phyloP scores from a whole-genome alignment of 1,140 invertebrate species.

The Lordiphosa clarofinis region DNA sequence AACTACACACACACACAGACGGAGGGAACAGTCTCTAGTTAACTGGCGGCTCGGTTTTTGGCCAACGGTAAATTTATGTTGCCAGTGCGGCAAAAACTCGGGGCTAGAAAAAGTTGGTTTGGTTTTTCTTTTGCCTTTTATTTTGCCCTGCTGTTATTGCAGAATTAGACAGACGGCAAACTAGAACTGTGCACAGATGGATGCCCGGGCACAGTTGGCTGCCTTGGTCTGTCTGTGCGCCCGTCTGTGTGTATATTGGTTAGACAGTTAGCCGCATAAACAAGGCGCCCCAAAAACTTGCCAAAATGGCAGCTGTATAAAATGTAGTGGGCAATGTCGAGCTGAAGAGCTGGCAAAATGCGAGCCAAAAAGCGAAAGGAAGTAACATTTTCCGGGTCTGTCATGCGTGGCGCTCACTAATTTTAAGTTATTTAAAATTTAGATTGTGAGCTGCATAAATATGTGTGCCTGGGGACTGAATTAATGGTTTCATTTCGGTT shows the following conservation, averaged over 20 bases:
- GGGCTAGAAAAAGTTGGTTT: conserved; percentile 43
- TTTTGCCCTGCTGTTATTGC: conserved; percentile 54
- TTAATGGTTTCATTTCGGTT: conserved; percentile 14
- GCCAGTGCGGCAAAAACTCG: conserved; percentile 53
- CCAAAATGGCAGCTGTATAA: conserved; percentile 34
- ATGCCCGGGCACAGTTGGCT: conserved; percentile 69
- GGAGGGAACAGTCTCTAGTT: conserved; percentile 37
- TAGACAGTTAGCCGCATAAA: conserved; percentile 70
- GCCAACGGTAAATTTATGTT: conserved; percentile 74
- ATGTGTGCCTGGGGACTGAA: conserved; percentile 19
- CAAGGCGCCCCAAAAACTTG: conserved; percentile 47
- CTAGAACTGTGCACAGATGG: conserved; percentile 68
- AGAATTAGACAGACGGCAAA: conserved; percentile 69
- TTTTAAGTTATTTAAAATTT: conserved; percentile 68
- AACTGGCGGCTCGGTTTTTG: conserved; percentile 64
- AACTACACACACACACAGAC: conserved; percentile 53
- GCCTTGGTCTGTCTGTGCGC: conserved; percentile 16
- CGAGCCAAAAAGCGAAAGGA: conserved; percentile 23
- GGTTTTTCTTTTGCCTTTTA: not conserved
- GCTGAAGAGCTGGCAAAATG: conserved; percentile 50
- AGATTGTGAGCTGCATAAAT: conserved; percentile 63
- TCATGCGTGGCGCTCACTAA: conserved; percentile 72
- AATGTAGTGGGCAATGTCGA: conserved; percentile 73
- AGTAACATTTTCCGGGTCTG: conserved; percentile 68
- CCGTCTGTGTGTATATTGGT: conserved; percentile 39